Percentiles rank a stretch among this genome's conserved stretches.
phyloP scores from a whole-genome alignment of 2,113 vertebrate genomes.

The Orcinus orca region DNA sequence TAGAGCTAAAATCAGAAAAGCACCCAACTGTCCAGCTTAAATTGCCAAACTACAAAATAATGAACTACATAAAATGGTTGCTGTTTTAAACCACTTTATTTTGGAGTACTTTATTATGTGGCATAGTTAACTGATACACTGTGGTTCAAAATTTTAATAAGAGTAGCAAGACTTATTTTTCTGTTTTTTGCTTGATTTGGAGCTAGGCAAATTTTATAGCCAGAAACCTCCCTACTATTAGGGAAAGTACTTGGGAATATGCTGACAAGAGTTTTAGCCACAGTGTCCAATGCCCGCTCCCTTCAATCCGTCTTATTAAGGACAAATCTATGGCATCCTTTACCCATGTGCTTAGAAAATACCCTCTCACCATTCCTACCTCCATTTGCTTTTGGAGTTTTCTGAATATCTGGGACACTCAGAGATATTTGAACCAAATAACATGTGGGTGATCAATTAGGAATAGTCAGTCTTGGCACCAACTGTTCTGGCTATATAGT shows the following conservation, averaged over 20 bases:
- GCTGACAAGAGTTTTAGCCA: not conserved
- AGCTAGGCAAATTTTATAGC: not conserved
- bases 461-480: not conserved
- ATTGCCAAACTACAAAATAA: not conserved
- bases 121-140: not conserved
- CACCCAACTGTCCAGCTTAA: not conserved
- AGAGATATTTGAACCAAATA: not conserved
- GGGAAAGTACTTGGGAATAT: not conserved
- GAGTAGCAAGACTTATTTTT: not conserved
- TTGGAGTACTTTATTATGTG: not conserved
- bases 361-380: not conserved
- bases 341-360: not conserved
- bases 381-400: not conserved
- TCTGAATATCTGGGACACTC: not conserved
- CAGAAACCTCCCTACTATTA: not conserved
- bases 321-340: not conserved
- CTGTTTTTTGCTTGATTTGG: not conserved
- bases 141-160: not conserved
- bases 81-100: not conserved
- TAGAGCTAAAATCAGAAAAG: constrained; percentile 6
- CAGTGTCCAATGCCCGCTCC: not conserved
- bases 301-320: not conserved
- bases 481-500: not conserved
- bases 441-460: not conserved
- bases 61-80: not conserved